Percentiles rank a stretch among this genome's conserved stretches.
phyloP scores from a whole-genome alignment of 2,797 vertebrate genomes.

The Chrysocyon brachyurus region DNA sequence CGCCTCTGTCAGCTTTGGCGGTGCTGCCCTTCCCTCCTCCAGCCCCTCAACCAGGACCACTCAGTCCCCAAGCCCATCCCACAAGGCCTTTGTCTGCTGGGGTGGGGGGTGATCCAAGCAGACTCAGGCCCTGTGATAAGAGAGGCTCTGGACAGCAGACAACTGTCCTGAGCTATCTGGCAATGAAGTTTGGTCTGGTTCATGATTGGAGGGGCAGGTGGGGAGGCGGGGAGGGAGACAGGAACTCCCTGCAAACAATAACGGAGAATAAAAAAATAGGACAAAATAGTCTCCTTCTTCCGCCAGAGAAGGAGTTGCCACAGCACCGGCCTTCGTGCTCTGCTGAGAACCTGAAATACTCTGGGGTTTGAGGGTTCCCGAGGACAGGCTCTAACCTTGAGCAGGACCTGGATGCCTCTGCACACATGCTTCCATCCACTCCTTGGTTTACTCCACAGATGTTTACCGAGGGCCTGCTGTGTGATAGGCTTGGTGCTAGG shows the following conservation, averaged over 20 bases:
- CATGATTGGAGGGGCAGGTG: too few relatives aligned
- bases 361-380: accelerated
- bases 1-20: neutral
- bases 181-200: neutral
- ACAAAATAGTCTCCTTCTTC: neutral
- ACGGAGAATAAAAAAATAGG: neutral
- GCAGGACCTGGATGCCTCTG: neutral
- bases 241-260: neutral
- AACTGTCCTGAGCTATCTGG: neutral
- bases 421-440: accelerated
- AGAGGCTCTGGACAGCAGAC: neutral
- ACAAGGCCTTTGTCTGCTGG: neutral
- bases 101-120: neutral
- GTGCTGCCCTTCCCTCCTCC: accelerated
- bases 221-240: neutral
- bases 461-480: neutral
- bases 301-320: neutral
- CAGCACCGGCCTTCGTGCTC: accelerated
- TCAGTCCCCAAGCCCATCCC: accelerated
- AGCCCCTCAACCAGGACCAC: neutral
- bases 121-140: neutral
- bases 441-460: neutral
- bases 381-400: neutral
- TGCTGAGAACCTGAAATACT: neutral
- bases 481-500: neutral